Conservation (phyloP, 2,797 vertebrate genomes). For the Pseudochromis fuscus region DNA sequence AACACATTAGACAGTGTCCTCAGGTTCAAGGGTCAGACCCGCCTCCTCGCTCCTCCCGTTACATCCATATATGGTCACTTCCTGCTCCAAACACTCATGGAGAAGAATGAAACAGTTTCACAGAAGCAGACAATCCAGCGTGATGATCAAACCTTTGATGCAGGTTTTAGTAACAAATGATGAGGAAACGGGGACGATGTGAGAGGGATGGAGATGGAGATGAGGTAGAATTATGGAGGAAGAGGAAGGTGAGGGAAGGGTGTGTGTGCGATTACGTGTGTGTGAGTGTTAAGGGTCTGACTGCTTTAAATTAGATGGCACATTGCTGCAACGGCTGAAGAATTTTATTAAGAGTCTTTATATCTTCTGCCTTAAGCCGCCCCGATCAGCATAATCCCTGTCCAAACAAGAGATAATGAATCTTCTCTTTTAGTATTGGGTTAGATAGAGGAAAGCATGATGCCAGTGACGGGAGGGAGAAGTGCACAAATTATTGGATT, state of each 20-base stretch:
- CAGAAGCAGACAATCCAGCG: conserved; percentile 4
- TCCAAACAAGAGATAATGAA: conserved; percentile 88
- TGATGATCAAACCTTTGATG: conserved; percentile 33
- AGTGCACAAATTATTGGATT: conserved; percentile 86
- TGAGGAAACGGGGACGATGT: conserved; percentile 37
- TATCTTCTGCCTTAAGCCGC: conserved; percentile 80
- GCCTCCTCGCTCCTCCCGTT: too few species aligned
- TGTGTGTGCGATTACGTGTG: conserved; percentile 15
- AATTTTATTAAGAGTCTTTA: conserved; percentile 87
- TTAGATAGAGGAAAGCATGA: conserved; percentile 70
- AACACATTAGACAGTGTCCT: too few species aligned
- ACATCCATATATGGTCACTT: too few species aligned
- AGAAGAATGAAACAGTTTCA: background rate
- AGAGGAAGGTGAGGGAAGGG: conserved; percentile 14
- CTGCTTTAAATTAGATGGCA: conserved; percentile 78
- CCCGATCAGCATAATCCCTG: conserved; percentile 85
- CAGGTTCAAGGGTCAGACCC: too few species aligned
- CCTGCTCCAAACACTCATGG: background rate
- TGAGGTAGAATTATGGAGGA: conserved; percentile 51
- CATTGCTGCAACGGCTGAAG: conserved; percentile 76
- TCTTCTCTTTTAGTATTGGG: conserved; percentile 75
- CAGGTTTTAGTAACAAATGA: conserved; percentile 49
- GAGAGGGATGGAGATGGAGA: conserved; percentile 25
- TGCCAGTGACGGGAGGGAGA: conserved; percentile 67
- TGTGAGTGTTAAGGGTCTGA: conserved; percentile 34